phyloP scores from a whole-genome alignment of 2,113 vertebrate genomes.

The Cyprinus carpio region DNA sequence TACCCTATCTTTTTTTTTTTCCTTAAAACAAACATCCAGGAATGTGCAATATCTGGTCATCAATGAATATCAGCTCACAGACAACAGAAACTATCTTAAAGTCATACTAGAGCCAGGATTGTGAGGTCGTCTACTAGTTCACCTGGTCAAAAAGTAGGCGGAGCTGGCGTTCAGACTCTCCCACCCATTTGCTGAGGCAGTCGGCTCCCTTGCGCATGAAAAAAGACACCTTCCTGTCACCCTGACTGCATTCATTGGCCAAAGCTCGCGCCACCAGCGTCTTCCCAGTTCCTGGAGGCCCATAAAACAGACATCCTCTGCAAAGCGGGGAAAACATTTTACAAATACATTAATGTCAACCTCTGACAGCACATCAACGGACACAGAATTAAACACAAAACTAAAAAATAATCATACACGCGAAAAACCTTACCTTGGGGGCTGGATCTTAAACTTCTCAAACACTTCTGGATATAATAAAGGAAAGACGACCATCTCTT shows the following conservation, averaged over 20 bases:
- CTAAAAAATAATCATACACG: background rate
- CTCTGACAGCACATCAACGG: background rate
- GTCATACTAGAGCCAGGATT: background rate
- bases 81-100: background rate
- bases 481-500: conserved; percentile 99
- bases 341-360: background rate
- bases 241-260: conserved; percentile 97
- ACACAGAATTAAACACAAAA: background rate
- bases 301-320: conserved; percentile 98
- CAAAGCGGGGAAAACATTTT: conserved; percentile 55
- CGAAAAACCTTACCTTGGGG: conserved; percentile 83
- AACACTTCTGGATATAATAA: conserved; percentile 97
- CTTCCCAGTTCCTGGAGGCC: conserved; percentile 97
- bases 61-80: background rate
- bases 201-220: conserved; percentile 99
- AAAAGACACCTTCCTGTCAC: conserved; percentile 96
- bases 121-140: conserved; percentile 48
- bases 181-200: conserved; percentile 99
- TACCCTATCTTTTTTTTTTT: background rate
- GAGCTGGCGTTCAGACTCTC: conserved; percentile 97
- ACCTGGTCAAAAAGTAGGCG: conserved; percentile 99
- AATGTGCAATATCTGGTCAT: background rate
- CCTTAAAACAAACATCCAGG: background rate
- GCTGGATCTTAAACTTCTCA: conserved; percentile 98
- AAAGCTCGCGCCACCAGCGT: conserved; percentile 96